Base-by-base conservation (phyloP, 2,888 invertebrate genomes). In the Anthoptus insignis region DNA sequence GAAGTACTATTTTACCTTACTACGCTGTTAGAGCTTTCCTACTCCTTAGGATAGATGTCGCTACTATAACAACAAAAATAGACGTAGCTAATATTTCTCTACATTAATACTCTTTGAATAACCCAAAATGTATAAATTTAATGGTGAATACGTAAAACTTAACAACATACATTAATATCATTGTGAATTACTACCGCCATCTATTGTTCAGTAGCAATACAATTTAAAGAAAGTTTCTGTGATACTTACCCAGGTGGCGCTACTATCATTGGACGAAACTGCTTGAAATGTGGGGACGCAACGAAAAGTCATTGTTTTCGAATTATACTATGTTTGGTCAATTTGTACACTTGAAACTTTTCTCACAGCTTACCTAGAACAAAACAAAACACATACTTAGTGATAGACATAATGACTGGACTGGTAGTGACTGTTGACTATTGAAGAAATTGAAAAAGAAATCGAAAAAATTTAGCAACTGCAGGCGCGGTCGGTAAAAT, bases 291-390 rank as follows among this genome's bases (percentile, higher is more conserved):
- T 94, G 81, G 95, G 95, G 80, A 95, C 94, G 90, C 95, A 95
- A 80, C 95, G 94, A 87, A 95, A 95, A 86, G 95, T 95, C 95
- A 95, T 95, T 84, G 85, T 93, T 81, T 82, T 73, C 73, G 64
- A 65, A 78, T 78, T 75, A 76, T 76, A 82, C 47, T 63, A 56
- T 14, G 21, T 47, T 63, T 56, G 47, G 54, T 63, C 49, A 56
- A 49, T 37, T 50, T 56, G 19, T 64, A 64, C 56, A 64, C 49
- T 63, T 68, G 47, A 81, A 76, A 76, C 86, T 88, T 86, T 88
- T 92, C 87, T 94, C 94, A 94, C 94, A 94, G 94, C 95, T 95
- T 95, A 95, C 95, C 95, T 95, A 94, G 93, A 94, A 94, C 92
- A 94, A 94, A 91, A 89, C 93, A 82, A 94, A 73, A 68, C 68